Percentiles rank a stretch among this genome's conserved stretches.
Evolutionary conservation across 1,140 invertebrate species (phyloP).

Genomic region (Rhopalosiphum maidis): DNA sequence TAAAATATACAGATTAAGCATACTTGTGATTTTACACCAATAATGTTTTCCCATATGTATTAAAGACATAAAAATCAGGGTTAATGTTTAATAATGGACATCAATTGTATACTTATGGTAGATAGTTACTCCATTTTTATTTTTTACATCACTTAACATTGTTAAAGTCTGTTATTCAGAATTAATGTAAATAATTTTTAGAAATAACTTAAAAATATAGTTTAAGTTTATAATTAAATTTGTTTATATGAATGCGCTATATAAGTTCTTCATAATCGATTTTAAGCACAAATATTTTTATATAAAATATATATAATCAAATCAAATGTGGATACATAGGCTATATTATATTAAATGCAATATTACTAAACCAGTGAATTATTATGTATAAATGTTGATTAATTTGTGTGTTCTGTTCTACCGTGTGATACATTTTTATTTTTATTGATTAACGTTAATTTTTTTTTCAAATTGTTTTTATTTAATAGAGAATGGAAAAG

Average conservation of each 20-base stretch:
- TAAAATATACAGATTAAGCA: neutral
- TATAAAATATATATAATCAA: neutral
- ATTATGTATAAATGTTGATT: neutral
- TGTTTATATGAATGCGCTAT: neutral
- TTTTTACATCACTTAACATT: constrained; percentile 40
- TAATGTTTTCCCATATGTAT: constrained; percentile 17
- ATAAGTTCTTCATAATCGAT: neutral
- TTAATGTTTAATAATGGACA: neutral
- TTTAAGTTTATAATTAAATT: constrained; percentile 2
- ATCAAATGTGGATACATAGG: neutral
- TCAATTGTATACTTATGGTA: constrained; percentile 43
- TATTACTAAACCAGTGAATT: constrained; percentile 13
- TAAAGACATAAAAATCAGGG: neutral
- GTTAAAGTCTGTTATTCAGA: constrained; percentile 1
- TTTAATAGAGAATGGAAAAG: neutral
- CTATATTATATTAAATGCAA: neutral
- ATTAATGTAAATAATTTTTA: neutral
- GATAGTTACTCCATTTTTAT: constrained; percentile 29
- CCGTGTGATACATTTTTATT: neutral
- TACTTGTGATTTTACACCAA: constrained; percentile 31
- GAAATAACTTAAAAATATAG: neutral
- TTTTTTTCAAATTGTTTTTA: constrained; percentile 2
- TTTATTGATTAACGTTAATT: neutral
- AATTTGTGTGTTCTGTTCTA: neutral
- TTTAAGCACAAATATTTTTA: neutral